Percentiles rank a stretch among this genome's conserved stretches.
These are phyloP conservation scores for Formica aserva DNA, from an alignment of 2,888 invertebrate species.

Conservation along the genomic window DNA sequence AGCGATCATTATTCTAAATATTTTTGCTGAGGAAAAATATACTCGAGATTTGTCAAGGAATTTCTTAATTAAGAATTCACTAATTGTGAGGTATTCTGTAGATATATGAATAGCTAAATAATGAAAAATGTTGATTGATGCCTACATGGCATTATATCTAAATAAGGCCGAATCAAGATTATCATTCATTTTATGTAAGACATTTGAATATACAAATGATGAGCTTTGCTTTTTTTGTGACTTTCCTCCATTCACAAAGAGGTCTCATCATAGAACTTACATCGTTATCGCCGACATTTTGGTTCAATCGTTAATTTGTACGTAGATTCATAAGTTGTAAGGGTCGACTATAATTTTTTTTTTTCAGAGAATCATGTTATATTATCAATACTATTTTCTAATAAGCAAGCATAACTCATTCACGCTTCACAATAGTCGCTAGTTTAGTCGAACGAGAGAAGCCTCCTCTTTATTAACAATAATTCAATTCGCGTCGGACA, in stretches of 20 bases:
- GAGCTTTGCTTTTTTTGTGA: neutral
- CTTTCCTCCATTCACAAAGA: neutral
- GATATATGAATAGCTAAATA: slow-evolving; percentile 5
- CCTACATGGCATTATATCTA: neutral
- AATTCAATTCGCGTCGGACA: slow-evolving; percentile 23
- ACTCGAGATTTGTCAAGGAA: neutral
- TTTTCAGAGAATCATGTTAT: neutral
- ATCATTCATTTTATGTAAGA: neutral
- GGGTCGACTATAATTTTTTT: neutral
- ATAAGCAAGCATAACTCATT: slow-evolving; percentile 6
- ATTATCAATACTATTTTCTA: slow-evolving; percentile 15
- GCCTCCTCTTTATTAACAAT: slow-evolving; percentile 5
- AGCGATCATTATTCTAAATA: neutral
- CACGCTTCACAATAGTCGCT: slow-evolving; percentile 7
- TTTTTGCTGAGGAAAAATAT: neutral
- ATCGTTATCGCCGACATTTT: neutral
- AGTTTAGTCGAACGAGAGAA: neutral
- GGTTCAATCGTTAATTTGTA: slow-evolving; percentile 20
- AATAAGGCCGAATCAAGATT: neutral
- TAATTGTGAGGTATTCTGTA: neutral
- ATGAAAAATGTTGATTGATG: slow-evolving; percentile 3
- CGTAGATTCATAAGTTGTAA: slow-evolving; percentile 12
- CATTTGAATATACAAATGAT: neutral
- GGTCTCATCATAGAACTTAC: neutral
- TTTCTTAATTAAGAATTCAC: neutral